These are phyloP conservation scores for Hyperoodon ampullatus DNA, from an alignment of 2,113 vertebrate genomes.

Conservation along the genomic window DNA sequence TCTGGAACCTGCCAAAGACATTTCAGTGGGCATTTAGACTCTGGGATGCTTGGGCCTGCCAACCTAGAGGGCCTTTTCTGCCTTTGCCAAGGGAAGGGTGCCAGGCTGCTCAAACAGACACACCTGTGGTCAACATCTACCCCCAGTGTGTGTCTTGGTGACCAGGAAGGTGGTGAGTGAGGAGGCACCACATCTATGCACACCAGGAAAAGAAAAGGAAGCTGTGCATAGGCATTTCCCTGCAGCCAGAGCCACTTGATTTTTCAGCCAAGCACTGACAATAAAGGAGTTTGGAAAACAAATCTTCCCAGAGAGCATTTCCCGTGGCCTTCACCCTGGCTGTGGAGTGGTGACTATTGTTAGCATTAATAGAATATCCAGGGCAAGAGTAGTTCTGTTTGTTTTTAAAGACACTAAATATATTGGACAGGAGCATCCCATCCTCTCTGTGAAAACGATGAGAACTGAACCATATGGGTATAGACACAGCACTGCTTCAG, in stretches of 20 bases:
- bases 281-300: background rate
- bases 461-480: background rate
- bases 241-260: background rate
- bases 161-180: background rate
- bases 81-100: background rate
- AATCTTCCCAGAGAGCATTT: background rate
- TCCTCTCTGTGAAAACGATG: background rate
- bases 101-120: background rate
- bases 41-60: background rate
- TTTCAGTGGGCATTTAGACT: background rate
- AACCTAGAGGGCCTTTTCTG: background rate
- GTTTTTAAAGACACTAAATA: constrained; percentile 4
- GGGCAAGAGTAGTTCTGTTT: background rate
- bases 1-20: background rate
- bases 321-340: background rate
- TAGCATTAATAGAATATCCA: background rate
- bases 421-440: background rate
- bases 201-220: background rate
- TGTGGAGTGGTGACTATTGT: background rate
- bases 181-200: background rate
- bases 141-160: background rate
- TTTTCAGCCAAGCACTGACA: background rate
- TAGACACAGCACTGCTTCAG: background rate
- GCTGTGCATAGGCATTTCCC: background rate
- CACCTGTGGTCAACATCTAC: background rate